phyloP scores from a whole-genome alignment of 2,797 vertebrate species.

The Dendrocincla fuliginosa region DNA sequence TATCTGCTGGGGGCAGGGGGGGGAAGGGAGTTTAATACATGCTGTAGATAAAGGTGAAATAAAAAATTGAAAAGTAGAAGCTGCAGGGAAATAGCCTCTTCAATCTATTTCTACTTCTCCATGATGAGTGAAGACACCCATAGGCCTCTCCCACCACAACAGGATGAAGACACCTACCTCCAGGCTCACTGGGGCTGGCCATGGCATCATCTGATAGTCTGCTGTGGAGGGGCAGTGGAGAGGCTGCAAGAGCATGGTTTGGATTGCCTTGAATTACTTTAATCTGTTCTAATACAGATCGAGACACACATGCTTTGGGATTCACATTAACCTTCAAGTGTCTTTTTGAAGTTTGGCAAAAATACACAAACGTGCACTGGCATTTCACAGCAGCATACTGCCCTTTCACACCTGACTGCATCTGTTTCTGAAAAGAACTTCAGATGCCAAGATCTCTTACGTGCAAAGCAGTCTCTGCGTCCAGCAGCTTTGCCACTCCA shows the following conservation, averaged over 20 bases:
- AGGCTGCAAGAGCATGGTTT: fast-evolving
- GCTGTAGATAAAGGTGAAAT: neutral
- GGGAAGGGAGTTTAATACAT: neutral
- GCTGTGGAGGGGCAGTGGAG: fast-evolving
- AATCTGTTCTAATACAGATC: neutral
- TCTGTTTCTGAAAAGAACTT: neutral
- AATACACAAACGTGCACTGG: fast-evolving
- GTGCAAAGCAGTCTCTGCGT: neutral
- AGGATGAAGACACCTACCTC: neutral
- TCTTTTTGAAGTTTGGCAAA: neutral
- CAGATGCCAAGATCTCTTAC: neutral
- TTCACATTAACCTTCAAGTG: neutral
- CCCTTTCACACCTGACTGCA: neutral
- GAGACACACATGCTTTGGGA: neutral
- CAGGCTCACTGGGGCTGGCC: neutral
- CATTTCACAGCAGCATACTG: fast-evolving
- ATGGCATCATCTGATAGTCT: fast-evolving
- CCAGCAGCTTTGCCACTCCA: neutral
- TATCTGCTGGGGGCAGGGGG: fast-evolving
- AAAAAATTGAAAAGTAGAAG: neutral
- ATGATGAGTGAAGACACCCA: neutral
- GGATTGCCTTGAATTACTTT: neutral
- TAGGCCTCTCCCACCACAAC: neutral
- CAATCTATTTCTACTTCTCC: neutral
- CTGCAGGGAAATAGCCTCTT: neutral